Evolutionary conservation across 2,797 vertebrate species (phyloP).

Genomic region (Bucorvus abyssinicus): DNA sequence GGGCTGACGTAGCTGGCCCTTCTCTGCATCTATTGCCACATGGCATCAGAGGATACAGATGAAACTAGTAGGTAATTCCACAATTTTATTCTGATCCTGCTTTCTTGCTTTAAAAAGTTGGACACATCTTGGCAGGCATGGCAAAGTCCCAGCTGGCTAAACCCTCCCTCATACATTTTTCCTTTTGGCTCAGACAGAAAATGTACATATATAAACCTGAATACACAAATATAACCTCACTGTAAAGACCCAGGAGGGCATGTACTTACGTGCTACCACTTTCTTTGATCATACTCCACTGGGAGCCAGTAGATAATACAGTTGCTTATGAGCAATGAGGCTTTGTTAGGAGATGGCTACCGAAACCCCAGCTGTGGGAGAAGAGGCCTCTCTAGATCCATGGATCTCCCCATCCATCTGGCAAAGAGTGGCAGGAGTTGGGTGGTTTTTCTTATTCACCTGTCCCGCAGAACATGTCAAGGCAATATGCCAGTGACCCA

Average conservation of each 20-base stretch:
- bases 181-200: neutral
- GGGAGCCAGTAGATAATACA: neutral
- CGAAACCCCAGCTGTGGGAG: neutral
- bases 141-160: neutral
- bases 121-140: neutral
- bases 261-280: neutral
- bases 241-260: constrained; percentile 4
- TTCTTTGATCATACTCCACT: neutral
- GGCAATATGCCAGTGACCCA: neutral
- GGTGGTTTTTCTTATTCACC: neutral
- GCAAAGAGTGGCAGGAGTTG: neutral
- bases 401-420: neutral
- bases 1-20: neutral
- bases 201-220: neutral
- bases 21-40: accelerated
- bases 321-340: neutral
- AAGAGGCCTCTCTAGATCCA: neutral
- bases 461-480: neutral
- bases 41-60: neutral
- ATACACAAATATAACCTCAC: constrained; percentile 13
- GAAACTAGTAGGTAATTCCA: neutral
- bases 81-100: neutral
- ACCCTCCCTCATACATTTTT: neutral
- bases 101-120: neutral
- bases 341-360: neutral